phyloP scores from a whole-genome alignment of 2,113 vertebrate genomes.

The Osmerus mordax region DNA sequence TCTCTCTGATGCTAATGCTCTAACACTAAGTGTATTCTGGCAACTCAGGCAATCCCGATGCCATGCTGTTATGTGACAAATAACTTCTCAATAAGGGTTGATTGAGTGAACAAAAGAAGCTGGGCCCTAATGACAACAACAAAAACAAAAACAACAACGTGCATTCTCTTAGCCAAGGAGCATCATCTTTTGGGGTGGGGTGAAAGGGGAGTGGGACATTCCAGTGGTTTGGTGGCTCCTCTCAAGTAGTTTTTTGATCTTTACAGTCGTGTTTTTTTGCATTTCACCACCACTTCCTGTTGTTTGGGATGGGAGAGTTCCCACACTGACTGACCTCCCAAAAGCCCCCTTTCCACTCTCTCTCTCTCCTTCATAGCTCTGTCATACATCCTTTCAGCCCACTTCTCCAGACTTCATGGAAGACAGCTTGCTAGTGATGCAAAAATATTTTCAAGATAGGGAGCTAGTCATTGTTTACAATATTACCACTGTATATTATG shows the following conservation, averaged over 20 bases:
- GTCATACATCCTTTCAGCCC: not conserved
- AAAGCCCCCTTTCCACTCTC: constrained; percentile 25
- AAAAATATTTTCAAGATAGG: too few species aligned
- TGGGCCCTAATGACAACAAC: constrained; percentile 45
- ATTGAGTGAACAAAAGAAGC: constrained; percentile 67
- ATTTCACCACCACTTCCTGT: constrained; percentile 64
- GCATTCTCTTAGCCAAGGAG: not conserved
- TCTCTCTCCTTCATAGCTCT: not conserved
- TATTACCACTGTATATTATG: too few species aligned
- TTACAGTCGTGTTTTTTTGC: constrained; percentile 57
- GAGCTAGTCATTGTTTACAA: too few species aligned
- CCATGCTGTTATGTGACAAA: constrained; percentile 64
- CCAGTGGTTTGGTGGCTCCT: constrained; percentile 48
- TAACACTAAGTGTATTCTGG: not conserved
- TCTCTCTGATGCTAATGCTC: constrained; percentile 30
- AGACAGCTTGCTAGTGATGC: too few species aligned
- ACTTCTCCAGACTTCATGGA: not conserved
- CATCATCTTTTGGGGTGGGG: constrained; percentile 23
- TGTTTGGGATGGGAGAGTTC: constrained; percentile 58
- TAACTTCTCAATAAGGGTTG: constrained; percentile 59
- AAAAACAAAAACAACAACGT: constrained; percentile 57
- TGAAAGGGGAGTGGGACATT: constrained; percentile 22
- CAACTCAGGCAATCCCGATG: constrained; percentile 36
- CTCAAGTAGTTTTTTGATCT: constrained; percentile 28
- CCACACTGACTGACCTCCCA: constrained; percentile 60